These are phyloP conservation scores for Chirona hameri DNA, from an alignment of 2,888 invertebrate species.

Conservation along the genomic window DNA sequence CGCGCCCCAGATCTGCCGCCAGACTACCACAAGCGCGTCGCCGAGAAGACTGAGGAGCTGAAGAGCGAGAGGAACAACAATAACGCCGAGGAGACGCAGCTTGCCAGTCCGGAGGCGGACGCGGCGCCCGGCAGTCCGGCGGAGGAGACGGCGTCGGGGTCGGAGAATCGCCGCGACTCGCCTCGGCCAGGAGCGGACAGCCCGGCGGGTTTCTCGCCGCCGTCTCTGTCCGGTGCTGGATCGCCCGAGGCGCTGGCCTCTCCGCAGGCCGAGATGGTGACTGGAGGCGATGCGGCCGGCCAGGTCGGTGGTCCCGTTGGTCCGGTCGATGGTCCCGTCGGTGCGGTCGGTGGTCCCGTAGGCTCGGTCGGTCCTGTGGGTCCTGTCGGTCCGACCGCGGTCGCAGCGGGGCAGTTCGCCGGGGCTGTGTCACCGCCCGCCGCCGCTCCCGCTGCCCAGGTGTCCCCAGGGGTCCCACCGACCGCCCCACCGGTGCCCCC, in stretches of 20 bases:
- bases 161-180: neutral
- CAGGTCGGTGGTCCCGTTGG: neutral
- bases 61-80: constrained; percentile 8
- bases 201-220: neutral
- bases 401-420: neutral
- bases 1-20: neutral
- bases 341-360: neutral
- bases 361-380: too few relatives aligned
- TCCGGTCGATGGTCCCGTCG: neutral
- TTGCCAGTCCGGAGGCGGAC: neutral
- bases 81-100: neutral
- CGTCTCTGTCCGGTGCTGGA: neutral
- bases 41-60: neutral
- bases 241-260: constrained; percentile 4
- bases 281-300: neutral
- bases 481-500: neutral
- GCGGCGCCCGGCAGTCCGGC: neutral
- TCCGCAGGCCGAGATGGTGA: neutral
- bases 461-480: neutral
- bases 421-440: neutral
- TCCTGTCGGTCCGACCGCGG: too few relatives aligned
- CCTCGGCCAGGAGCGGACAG: neutral
- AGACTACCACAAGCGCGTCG: neutral
- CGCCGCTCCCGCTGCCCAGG: neutral
- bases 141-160: neutral